These are phyloP conservation scores for Phalacrocorax pelagicus DNA, from an alignment of 2,113 vertebrate species.

Conservation along the genomic window DNA sequence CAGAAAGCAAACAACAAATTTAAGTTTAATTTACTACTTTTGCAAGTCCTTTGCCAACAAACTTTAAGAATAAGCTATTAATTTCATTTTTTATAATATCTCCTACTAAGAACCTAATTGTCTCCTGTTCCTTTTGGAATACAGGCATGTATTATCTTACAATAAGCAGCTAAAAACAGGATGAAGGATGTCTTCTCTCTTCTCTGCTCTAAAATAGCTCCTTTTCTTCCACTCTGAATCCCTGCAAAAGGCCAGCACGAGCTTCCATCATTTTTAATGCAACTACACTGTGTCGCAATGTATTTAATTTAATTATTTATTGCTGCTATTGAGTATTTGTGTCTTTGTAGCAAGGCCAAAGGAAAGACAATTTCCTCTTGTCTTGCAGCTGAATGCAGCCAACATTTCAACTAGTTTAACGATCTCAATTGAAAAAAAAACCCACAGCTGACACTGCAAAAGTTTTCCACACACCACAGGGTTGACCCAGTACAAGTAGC, in stretches of 20 bases:
- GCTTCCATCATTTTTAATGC: not conserved
- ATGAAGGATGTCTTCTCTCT: not conserved
- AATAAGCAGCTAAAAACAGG: not conserved
- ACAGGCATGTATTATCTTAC: not conserved
- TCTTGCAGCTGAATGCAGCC: not conserved
- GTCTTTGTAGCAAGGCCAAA: not conserved
- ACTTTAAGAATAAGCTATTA: not conserved
- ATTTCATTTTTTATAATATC: not conserved
- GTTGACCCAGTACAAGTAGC: not conserved
- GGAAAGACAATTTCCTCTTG: not conserved
- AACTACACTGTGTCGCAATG: not conserved
- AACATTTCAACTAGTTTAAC: not conserved
- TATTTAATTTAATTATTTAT: not conserved
- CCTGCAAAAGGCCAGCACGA: not conserved
- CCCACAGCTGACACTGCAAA: not conserved
- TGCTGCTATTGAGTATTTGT: not conserved
- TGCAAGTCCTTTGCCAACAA: not conserved
- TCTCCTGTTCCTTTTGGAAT: not conserved
- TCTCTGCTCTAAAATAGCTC: not conserved
- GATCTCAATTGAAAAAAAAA: not conserved
- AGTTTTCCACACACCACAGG: not conserved
- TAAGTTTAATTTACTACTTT: not conserved
- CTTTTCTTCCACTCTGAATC: not conserved
- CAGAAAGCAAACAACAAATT: not conserved
- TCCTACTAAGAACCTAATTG: not conserved